Evolutionary conservation across 2,113 vertebrate species (phyloP).

Genomic region (Chroicocephalus ridibundus): DNA sequence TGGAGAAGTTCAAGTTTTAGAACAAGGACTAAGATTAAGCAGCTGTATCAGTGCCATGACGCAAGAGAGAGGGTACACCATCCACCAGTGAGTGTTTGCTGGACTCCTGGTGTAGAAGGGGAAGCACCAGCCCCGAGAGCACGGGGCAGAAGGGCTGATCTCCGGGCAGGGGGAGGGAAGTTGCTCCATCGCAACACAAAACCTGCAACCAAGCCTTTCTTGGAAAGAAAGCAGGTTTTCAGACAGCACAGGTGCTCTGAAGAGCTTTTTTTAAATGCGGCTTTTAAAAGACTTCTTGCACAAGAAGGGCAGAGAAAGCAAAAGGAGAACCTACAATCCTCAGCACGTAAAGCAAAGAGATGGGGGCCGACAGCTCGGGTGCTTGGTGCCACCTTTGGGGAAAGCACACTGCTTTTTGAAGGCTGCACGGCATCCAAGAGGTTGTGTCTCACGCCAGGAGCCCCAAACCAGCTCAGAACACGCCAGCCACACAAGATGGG

Average conservation of each 20-base stretch:
- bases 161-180: background rate
- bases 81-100: fast-evolving
- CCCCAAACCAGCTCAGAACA: background rate
- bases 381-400: too few species aligned
- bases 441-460: fast-evolving
- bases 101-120: background rate
- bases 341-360: background rate
- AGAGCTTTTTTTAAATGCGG: background rate
- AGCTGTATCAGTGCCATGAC: fast-evolving
- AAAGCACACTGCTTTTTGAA: background rate
- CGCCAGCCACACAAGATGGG: fast-evolving
- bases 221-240: too few species aligned
- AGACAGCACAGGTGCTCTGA: background rate
- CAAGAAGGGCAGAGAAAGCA: background rate
- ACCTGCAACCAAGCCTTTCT: background rate
- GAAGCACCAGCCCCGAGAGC: background rate
- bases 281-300: background rate
- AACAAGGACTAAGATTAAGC: too few species aligned
- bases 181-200: background rate
- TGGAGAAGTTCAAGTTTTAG: too few species aligned
- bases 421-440: fast-evolving
- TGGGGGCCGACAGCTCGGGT: too few species aligned
- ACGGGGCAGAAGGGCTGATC: background rate
- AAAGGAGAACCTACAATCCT: background rate
- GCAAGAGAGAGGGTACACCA: fast-evolving